Percentiles rank a stretch among this genome's conserved stretches.
Evolutionary conservation across 2,113 vertebrate genomes (phyloP).

Genomic region (Vimba vimba): DNA sequence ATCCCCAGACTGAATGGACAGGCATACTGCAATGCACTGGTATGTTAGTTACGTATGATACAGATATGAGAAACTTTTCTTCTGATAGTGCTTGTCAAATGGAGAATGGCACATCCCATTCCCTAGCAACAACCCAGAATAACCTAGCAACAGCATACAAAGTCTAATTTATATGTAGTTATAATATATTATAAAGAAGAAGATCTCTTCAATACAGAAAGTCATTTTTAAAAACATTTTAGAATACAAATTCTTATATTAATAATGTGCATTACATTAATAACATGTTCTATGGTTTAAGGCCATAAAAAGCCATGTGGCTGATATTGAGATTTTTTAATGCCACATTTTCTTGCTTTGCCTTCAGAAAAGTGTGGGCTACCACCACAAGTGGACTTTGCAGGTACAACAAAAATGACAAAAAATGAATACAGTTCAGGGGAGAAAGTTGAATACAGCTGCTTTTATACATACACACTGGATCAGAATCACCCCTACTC

Average conservation of each 20-base stretch:
- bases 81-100: neutral
- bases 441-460: constrained; percentile 51
- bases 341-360: too few species aligned
- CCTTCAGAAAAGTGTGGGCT: constrained; percentile 1
- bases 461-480: constrained; percentile 13
- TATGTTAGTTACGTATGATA: neutral
- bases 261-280: too few species aligned
- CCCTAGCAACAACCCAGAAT: neutral
- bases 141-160: too few species aligned
- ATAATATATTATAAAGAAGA: too few species aligned
- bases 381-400: constrained; percentile 27
- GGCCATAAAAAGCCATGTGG: too few species aligned
- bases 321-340: too few species aligned
- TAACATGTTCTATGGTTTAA: too few species aligned
- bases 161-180: too few species aligned
- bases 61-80: too few species aligned
- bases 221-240: too few species aligned
- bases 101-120: neutral
- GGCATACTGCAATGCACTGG: neutral
- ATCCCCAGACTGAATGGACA: neutral
- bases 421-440: constrained; percentile 8
- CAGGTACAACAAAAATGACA: neutral
- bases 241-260: too few species aligned
- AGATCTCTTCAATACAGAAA: too few species aligned
- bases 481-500: neutral